Evolutionary conservation across 2,797 vertebrate genomes (phyloP).

Genomic region (Monodelphis domestica): DNA sequence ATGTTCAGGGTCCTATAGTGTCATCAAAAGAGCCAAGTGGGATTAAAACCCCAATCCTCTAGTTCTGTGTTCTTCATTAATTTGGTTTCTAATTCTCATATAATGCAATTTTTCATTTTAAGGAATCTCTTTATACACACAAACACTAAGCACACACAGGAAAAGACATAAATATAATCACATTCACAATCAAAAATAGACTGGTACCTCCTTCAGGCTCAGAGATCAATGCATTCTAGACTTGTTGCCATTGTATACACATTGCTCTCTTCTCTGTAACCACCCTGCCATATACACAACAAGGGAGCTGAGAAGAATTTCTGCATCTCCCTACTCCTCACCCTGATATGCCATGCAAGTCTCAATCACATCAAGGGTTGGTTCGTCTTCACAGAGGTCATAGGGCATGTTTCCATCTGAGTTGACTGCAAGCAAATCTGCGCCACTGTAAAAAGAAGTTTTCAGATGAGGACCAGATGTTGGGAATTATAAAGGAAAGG

Average conservation of each 20-base stretch:
- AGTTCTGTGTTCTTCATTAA: background rate
- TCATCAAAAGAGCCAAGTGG: background rate
- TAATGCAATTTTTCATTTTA: background rate
- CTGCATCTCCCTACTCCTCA: constrained; percentile 74
- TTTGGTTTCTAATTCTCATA: background rate
- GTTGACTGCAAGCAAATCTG: constrained; percentile 95
- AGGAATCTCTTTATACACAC: background rate
- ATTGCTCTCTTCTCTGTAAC: background rate
- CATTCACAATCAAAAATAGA: background rate
- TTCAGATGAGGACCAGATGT: constrained; percentile 9
- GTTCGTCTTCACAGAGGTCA: constrained; percentile 97
- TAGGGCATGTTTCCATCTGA: constrained; percentile 99
- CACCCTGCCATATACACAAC: background rate
- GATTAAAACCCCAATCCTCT: background rate
- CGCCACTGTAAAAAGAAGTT: constrained; percentile 87
- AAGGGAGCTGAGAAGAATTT: background rate
- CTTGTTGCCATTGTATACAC: background rate
- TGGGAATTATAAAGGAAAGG: background rate
- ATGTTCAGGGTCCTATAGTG: background rate
- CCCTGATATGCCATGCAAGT: constrained; percentile 98
- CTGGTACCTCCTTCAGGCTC: background rate
- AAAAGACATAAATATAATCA: background rate
- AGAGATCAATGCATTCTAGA: background rate
- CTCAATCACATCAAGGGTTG: constrained; percentile 98
- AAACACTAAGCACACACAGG: background rate